Base-by-base conservation (phyloP, 2,888 invertebrate species). In the Bombylius discolor region DNA sequence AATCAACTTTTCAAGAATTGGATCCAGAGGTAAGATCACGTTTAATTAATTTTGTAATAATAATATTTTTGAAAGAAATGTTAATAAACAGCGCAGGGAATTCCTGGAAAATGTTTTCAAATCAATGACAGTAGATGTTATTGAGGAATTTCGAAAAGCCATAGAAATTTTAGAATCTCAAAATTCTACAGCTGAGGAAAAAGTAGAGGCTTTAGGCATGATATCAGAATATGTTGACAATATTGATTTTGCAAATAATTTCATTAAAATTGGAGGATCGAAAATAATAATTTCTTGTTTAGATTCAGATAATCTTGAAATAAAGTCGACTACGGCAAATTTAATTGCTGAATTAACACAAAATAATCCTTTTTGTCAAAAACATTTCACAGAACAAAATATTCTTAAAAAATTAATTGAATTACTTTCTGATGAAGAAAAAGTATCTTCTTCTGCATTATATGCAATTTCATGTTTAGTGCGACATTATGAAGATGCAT, bases 301-400 rank as follows among this genome's bases (percentile, higher is more conserved):
- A 36, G 77, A 80, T 59, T 81, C 82, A 34, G 72, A 76, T 6
- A 80, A 85, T 62, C 70, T 77, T 0, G 76, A 79, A 23, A 75
- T 94, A 0, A 77, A 87, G 44, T 77, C 81, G 58, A 73, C 76
- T 46, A 80, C 85, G 4, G 83, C 86, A 12, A 79, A 82, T 36
- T 72, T 92, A 13, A 75, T 94, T 4, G 92, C 86, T 0, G 86
- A 85, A 64, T 70, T 91, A 56, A 83, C 86, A 44, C 94, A 95
- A 73, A 92, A 94, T 73, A 93, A 94, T 74, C 82, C 85, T 0
- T 85, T 80, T 67, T 89, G 89, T 64, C 94, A 95, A 70, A 72
- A 80, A 34, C 76, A 78, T 47, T 81, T 85, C n/a, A 62, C 88
- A 6, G 82, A 85, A 58, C 76, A 78, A 50, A 81, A 82, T 0